phyloP scores from a whole-genome alignment of 2,888 invertebrate genomes.

The Trisateles emortualis region DNA sequence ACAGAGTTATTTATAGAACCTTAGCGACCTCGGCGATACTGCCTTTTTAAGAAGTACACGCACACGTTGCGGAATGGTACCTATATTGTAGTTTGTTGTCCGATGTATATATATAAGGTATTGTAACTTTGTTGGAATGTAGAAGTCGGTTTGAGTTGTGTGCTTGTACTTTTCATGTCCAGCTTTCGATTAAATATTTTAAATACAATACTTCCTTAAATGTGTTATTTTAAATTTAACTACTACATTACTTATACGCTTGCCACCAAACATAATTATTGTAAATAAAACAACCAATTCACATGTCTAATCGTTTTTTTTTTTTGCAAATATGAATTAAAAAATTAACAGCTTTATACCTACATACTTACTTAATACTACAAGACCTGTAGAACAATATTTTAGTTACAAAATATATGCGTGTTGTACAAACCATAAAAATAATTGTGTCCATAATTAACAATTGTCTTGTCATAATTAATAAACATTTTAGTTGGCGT shows the following conservation, averaged over 20 bases:
- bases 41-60: conserved; percentile 42
- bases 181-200: background rate
- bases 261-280: too few species aligned
- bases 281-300: too few species aligned
- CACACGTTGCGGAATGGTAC: conserved; percentile 21
- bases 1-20: conserved; percentile 60
- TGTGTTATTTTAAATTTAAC: too few species aligned
- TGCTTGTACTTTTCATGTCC: background rate
- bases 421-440: background rate
- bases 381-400: too few species aligned
- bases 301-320: too few species aligned
- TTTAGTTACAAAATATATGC: too few species aligned
- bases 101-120: conserved; percentile 7
- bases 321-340: too few species aligned
- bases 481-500: conserved; percentile 17
- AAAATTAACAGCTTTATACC: too few species aligned
- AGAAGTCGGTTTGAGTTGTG: background rate
- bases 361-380: too few species aligned
- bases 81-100: conserved; percentile 1
- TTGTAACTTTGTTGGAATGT: conserved; percentile 1
- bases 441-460: background rate
- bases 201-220: background rate
- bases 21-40: conserved; percentile 40
- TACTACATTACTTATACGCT: too few species aligned
- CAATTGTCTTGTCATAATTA: conserved; percentile 12